Conservation (phyloP, 37 sponge, comb jelly and placozoan genomes). For the Theonella swinhoei region DNA sequence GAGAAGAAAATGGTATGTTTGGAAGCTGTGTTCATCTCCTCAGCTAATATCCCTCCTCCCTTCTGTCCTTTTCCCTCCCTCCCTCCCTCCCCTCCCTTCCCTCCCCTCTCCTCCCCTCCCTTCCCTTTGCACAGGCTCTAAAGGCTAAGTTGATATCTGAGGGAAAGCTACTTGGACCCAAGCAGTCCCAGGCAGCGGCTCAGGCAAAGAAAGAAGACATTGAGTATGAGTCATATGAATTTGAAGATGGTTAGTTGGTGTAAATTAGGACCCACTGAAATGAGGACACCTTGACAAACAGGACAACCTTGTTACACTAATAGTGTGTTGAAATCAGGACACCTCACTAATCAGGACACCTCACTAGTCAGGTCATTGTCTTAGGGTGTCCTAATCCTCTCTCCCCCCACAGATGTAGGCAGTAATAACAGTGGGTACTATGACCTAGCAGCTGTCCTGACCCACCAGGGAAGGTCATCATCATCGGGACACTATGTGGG, state of each 20-base stretch:
- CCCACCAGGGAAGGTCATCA: constrained; percentile 94
- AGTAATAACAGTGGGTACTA: constrained; percentile 96
- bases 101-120: neutral
- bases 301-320: no score
- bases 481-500: constrained; percentile 97
- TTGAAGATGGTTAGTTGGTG: constrained; percentile 73
- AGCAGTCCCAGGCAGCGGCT: neutral
- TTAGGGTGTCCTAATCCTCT: neutral
- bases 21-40: neutral
- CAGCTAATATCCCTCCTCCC: neutral
- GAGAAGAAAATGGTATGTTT: constrained; percentile 72
- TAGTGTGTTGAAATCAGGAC: no score
- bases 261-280: neutral
- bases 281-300: no score
- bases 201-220: neutral
- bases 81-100: neutral
- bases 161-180: constrained; percentile 12
- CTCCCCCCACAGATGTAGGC: constrained; percentile 73
- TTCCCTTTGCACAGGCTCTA: constrained; percentile 13
- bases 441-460: constrained; percentile 93
- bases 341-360: no score
- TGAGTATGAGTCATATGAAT: constrained; percentile 80
- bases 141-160: constrained; percentile 55
- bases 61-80: neutral
- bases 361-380: neutral